Evolutionary conservation across 2,113 vertebrate species (phyloP).

Genomic region (Prunella fulvescens): DNA sequence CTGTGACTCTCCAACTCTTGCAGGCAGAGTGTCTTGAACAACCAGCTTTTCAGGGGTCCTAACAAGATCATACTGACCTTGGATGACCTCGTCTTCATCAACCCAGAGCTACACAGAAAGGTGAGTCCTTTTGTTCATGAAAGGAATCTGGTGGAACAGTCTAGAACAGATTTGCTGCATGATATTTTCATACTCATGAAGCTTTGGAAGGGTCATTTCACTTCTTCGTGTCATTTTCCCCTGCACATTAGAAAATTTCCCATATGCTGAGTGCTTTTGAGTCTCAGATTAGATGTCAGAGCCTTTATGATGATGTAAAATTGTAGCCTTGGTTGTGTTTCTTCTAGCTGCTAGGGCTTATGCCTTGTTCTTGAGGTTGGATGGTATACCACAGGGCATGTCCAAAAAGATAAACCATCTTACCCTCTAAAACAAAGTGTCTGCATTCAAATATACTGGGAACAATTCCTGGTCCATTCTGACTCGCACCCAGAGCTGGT

Average conservation of each 20-base stretch:
- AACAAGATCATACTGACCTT: constrained; percentile 84
- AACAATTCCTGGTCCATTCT: background rate
- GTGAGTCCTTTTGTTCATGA: background rate
- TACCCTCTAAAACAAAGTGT: background rate
- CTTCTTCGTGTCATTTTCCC: background rate
- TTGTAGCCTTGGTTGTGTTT: background rate
- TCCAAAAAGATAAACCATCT: background rate
- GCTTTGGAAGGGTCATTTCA: background rate
- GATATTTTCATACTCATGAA: background rate
- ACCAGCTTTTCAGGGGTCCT: constrained; percentile 84
- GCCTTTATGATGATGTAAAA: background rate
- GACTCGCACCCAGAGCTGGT: background rate
- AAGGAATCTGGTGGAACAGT: background rate
- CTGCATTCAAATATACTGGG: background rate
- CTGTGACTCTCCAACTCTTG: background rate
- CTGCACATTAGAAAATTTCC: background rate
- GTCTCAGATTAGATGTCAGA: background rate
- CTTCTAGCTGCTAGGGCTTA: background rate
- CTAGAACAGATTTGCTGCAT: background rate
- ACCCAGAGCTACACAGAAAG: constrained; percentile 84
- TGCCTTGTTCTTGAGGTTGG: background rate
- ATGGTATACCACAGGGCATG: background rate
- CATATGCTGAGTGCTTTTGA: background rate
- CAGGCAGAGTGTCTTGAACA: constrained; percentile 83
- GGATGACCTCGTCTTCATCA: constrained; percentile 87